A percentile compares a stretch with the other conserved stretches of the same genome.
Conservation (phyloP, 2,888 invertebrate species). For the Scelioninae gen. 1 region DNA sequence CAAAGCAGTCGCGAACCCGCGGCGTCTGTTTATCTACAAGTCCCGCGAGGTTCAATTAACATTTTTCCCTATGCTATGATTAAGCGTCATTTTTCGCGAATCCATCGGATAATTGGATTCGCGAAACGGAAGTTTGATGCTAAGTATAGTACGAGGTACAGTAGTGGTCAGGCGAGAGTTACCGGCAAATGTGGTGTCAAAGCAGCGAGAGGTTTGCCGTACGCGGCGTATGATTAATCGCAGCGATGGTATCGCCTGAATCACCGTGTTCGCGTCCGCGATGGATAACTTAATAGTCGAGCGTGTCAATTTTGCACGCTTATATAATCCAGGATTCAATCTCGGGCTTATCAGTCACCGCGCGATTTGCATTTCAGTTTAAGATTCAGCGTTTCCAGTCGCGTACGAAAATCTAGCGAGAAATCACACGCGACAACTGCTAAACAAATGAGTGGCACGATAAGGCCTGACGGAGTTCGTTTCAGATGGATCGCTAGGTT, state of each 20-base stretch:
- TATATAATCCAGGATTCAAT: conserved; percentile 48
- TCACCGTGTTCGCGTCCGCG: conserved; percentile 33
- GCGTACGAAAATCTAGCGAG: not conserved
- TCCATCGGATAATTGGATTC: conserved; percentile 4
- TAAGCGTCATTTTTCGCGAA: not conserved
- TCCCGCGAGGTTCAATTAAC: too few relatives aligned
- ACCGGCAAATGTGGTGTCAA: conserved; percentile 24
- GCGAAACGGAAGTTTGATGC: not conserved
- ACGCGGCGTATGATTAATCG: conserved; percentile 55
- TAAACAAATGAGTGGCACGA: too few relatives aligned
- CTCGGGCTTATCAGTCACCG: conserved; percentile 23
- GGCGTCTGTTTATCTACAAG: too few relatives aligned
- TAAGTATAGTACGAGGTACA: not conserved
- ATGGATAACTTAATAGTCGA: conserved; percentile 57
- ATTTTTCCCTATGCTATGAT: too few relatives aligned
- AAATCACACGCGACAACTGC: too few relatives aligned
- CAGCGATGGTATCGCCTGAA: conserved; percentile 50
- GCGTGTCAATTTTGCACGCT: conserved; percentile 57
- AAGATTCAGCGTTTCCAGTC: conserved; percentile 15
- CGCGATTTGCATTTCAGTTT: conserved; percentile 16
- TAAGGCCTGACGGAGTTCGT: too few relatives aligned
- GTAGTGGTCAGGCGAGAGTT: not conserved
- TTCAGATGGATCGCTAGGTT: too few relatives aligned
- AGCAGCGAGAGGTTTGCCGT: conserved; percentile 32
- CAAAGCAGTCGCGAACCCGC: too few relatives aligned